Conservation (phyloP, 2,888 invertebrate genomes). For the Tryphoninae sp. region DNA sequence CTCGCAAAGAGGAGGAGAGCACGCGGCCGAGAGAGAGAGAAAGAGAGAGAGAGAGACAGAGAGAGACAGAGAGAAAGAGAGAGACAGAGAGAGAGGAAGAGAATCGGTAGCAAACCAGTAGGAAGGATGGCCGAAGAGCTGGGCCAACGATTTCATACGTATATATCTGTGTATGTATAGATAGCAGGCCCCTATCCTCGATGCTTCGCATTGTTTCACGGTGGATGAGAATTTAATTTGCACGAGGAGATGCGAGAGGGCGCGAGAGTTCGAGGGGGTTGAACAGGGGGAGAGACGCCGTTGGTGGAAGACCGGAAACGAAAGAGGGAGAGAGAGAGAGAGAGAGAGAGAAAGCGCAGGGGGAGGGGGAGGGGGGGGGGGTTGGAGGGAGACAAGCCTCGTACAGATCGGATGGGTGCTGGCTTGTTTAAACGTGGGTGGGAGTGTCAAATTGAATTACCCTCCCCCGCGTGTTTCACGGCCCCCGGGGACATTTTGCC, state of each 20-base stretch:
- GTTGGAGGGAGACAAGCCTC: constrained; percentile 55
- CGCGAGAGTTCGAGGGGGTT: constrained; percentile 31
- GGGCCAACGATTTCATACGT: constrained; percentile 18
- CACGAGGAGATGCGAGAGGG: constrained; percentile 70
- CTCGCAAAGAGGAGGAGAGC: not conserved
- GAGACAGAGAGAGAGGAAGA: constrained; percentile 8
- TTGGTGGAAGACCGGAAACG: constrained; percentile 39
- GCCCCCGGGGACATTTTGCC: constrained; percentile 76
- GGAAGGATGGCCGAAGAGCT: constrained; percentile 1
- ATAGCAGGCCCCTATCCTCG: constrained; percentile 59
- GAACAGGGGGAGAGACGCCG: constrained; percentile 42
- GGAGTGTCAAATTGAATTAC: constrained; percentile 81
- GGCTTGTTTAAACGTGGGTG: constrained; percentile 80
- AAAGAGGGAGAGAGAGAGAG: constrained; percentile 36
- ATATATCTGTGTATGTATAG: constrained; percentile 9
- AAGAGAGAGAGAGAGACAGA: not conserved
- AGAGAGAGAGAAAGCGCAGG: constrained; percentile 34
- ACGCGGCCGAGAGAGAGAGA: not conserved
- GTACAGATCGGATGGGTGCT: constrained; percentile 73
- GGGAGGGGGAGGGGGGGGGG: constrained; percentile 51
- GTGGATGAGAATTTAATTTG: constrained; percentile 81
- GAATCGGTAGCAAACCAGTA: constrained; percentile 15
- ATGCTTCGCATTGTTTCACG: constrained; percentile 79
- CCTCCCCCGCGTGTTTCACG: constrained; percentile 71
- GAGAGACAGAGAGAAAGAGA: constrained; percentile 6